These are phyloP conservation scores for Todiramphus chloris DNA, from an alignment of 2,113 vertebrate genomes.

Conservation along the genomic window DNA sequence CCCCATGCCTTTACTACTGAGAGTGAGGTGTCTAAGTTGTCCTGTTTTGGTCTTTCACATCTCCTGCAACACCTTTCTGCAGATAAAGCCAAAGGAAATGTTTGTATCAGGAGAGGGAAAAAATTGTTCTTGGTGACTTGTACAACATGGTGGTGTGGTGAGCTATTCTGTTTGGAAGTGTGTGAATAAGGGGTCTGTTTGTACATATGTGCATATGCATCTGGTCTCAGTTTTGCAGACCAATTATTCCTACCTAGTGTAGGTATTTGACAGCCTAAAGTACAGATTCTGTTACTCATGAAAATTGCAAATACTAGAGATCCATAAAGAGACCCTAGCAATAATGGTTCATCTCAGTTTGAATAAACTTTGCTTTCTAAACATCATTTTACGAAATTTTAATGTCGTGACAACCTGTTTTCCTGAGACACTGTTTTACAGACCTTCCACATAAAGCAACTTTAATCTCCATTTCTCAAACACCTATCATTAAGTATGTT, in stretches of 20 bases:
- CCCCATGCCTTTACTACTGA: neutral
- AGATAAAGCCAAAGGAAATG: neutral
- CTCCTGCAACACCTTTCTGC: neutral
- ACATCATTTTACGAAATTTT: neutral
- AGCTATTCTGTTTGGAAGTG: neutral
- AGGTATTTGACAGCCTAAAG: neutral
- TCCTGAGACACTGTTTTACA: neutral
- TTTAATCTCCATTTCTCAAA: neutral
- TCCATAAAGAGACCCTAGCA: neutral
- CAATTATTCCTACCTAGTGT: too few species aligned
- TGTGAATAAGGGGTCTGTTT: too few species aligned
- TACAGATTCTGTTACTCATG: neutral
- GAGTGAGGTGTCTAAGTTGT: neutral
- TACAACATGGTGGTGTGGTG: accelerated
- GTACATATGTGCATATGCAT: too few species aligned
- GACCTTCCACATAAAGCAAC: neutral
- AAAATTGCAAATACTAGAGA: neutral
- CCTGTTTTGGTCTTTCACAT: neutral
- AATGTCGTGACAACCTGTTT: neutral
- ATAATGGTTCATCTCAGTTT: neutral
- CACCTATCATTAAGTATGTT: neutral
- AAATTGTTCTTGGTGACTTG: neutral
- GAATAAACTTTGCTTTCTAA: neutral
- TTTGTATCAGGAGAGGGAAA: too few species aligned
- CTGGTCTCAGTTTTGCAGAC: too few species aligned